phyloP scores from a whole-genome alignment of 2,113 vertebrate genomes.

The Callopanchax toddi region DNA sequence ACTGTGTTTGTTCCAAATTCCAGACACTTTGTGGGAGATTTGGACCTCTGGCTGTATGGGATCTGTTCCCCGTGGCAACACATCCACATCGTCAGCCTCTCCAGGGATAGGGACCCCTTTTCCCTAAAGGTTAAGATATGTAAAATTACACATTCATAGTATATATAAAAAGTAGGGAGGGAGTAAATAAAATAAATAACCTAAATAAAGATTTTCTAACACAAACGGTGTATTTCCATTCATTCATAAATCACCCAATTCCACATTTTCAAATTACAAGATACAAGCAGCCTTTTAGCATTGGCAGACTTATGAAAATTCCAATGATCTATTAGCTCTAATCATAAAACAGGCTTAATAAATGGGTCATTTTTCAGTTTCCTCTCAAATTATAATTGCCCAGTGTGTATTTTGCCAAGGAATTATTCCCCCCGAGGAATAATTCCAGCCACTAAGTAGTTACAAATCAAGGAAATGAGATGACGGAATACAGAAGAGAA shows the following conservation, averaged over 20 bases:
- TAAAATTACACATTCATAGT: background rate
- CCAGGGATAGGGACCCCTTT: no score
- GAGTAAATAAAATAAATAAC: conserved; percentile 11
- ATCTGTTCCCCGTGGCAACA: conserved; percentile 31
- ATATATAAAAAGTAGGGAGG: conserved; percentile 1
- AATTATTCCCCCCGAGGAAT: conserved; percentile 70
- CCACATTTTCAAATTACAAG: conserved; percentile 47
- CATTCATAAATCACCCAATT: conserved; percentile 53
- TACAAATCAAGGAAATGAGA: conserved; percentile 80
- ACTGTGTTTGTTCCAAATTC: conserved; percentile 58
- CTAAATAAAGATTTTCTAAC: conserved; percentile 21
- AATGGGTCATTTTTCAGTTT: conserved; percentile 71
- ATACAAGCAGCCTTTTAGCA: conserved; percentile 49
- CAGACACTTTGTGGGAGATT: conserved; percentile 58
- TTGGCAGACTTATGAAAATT: conserved; percentile 61
- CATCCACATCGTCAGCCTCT: background rate
- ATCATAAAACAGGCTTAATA: conserved; percentile 74
- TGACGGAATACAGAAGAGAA: conserved; percentile 71
- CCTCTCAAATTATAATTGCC: conserved; percentile 73
- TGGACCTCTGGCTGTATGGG: conserved; percentile 43
- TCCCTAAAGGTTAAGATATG: conserved; percentile 1
- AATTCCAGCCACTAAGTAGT: conserved; percentile 65
- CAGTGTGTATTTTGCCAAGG: conserved; percentile 73
- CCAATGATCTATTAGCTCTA: conserved; percentile 70
- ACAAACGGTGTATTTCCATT: conserved; percentile 19